Conservation (phyloP, 2,113 vertebrate species). For the Silurus meridionalis region DNA sequence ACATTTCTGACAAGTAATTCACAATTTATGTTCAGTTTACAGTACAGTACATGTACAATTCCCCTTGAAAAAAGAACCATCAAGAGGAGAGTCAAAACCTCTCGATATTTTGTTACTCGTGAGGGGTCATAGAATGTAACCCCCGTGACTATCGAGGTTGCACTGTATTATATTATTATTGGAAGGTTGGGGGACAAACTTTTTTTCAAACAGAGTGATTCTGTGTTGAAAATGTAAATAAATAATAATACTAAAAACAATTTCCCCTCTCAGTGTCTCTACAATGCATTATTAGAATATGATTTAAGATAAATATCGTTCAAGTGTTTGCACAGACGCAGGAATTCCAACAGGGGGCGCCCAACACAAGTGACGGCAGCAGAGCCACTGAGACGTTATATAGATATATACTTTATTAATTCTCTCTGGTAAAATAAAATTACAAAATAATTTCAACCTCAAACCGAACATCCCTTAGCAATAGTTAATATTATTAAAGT, state of each 20-base stretch:
- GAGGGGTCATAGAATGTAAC: too few species aligned
- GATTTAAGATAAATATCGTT: neutral
- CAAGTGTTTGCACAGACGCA: neutral
- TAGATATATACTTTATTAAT: constrained; percentile 84
- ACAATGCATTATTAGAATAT: too few species aligned
- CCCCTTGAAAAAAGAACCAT: too few species aligned
- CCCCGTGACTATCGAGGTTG: too few species aligned
- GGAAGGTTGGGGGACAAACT: neutral
- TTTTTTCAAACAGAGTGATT: neutral
- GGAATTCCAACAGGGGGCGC: neutral
- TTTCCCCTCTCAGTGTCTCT: neutral
- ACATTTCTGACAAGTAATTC: too few species aligned
- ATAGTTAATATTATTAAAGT: constrained; percentile 70
- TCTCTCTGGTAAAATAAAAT: constrained; percentile 85
- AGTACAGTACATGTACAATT: too few species aligned
- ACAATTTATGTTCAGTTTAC: too few species aligned
- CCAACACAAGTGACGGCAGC: constrained; percentile 35
- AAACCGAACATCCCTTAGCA: constrained; percentile 75
- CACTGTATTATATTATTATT: neutral
- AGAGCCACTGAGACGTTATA: constrained; percentile 67
- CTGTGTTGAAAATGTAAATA: neutral
- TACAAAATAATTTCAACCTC: constrained; percentile 83
- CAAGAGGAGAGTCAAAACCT: too few species aligned
- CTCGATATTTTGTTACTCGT: too few species aligned
- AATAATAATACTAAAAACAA: too few species aligned